Percentiles rank a stretch among this genome's conserved stretches.
Evolutionary conservation across 2,797 vertebrate genomes (phyloP).

Genomic region (Fringilla coelebs): DNA sequence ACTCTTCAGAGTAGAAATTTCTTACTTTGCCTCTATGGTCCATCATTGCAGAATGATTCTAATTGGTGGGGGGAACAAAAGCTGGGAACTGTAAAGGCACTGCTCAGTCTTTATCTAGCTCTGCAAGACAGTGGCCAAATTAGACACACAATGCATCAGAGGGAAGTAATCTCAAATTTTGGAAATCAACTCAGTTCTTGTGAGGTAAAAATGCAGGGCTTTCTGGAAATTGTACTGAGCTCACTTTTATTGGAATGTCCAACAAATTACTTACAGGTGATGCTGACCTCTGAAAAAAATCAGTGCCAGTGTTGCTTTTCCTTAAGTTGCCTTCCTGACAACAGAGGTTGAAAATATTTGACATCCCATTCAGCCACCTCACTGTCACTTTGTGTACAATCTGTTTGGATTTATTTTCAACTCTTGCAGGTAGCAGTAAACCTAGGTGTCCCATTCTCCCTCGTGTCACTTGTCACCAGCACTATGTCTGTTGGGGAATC

Average conservation of each 20-base stretch:
- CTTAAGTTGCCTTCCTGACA: background rate
- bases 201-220: background rate
- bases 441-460: background rate
- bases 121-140: background rate
- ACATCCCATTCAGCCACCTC: background rate
- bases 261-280: background rate
- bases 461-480: background rate
- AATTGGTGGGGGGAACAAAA: background rate
- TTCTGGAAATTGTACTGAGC: background rate
- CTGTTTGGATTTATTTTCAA: background rate
- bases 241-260: background rate
- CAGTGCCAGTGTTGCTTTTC: background rate
- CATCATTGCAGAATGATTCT: background rate
- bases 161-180: background rate
- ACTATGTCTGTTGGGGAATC: background rate
- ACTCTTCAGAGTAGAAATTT: background rate
- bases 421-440: background rate
- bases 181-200: background rate
- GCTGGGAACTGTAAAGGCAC: background rate
- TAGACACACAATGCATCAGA: background rate
- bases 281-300: background rate
- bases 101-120: background rate
- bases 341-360: background rate
- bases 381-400: background rate
- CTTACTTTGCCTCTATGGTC: background rate